Base-by-base conservation (phyloP, 92 coral and sea anemone genomes). In the Palythoa caribaeorum region DNA sequence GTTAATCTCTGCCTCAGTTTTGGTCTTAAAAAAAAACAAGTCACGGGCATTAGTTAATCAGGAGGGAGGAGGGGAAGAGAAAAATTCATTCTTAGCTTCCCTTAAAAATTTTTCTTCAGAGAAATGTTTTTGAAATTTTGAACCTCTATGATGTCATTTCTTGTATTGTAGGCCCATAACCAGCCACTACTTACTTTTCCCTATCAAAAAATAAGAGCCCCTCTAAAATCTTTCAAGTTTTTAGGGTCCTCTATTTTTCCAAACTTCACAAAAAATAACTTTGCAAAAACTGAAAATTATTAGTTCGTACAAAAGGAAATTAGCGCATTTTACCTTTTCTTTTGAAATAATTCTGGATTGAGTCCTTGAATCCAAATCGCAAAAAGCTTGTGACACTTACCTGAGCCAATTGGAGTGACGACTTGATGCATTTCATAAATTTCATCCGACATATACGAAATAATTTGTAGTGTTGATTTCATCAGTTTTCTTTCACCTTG, bases 371-470 rank as follows among this genome's bases (percentile, higher is more conserved):
- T 9, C 12, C 12, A 54, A 54, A 54, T 54, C 13, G 60, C 9
- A 54, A 54, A 54, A 15, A 63, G 4, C 28, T 63, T 15, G 28
- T 63, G 44, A 53, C 36, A 90, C 92, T 65, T 50, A 86, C 87
- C 93, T 16, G 93, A 71, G 57, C 93, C 93, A 80, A 87, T 75
- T 1, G 93, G 91, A 65, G 87, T 84, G 53, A 66, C 15, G 2
- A 60, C 44, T 5, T 83, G 20, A 48, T 80, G 72, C 4, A 52
- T 50, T 14, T 72, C 60, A 51, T 37, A 91, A 1, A 87, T 87
- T 76, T 91, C 90, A 2, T 9, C 66, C 3, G 88, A 91, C 71
- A 87, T 75, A 14, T 0, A 1, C 7, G 79, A 20, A 50, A 87
- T 91, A 0, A 87, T 78, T 9, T 91, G 38, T 1, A 91, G 62